Base-by-base conservation (phyloP, 2,113 vertebrate genomes). In the Pelobates fuscus region DNA sequence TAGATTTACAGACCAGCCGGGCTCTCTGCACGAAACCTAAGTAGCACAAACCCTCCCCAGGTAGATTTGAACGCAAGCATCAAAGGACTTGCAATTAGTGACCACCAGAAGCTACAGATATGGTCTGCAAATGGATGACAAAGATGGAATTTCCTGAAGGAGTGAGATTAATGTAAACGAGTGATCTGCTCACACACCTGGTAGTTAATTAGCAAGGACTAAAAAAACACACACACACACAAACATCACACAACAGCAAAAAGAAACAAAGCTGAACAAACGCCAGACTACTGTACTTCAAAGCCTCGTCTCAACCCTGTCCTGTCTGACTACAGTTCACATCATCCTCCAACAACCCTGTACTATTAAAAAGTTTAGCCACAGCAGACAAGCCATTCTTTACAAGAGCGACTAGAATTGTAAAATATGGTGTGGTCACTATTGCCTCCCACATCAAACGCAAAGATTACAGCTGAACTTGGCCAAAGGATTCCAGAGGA, bases 71-170 rank as follows among this genome's bases (percentile, higher is more conserved):
- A 65, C 32, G 23, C 2, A 30, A 14, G 55, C 55, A 68, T 60
- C 64, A 77, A 77, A 68, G 73, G 57, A 5, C 12, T 49, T 29
- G 52, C 26, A 67, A 67, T 46, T 52, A 76, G 64, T 24, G 55
- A 71, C 64, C 71, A 41, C 30, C 32, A 46, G 54, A 52, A 66
- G 65, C 58, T 41, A 46, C 6, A 77, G 43, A 52, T 21, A 64
- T n/a, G 23, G 30, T 59, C 30, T 37, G n/a, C 67, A 77, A 25
- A 57, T 62, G 29, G 57, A 25, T 58, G 43, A 14, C 59, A 66
- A 49, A 55, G 23, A 71, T 26, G 60, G 11, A 4, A 76, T 44
- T 49, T 70, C 59, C 58, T 60, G 44, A 37, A 7, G 64, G 20
- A 49, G 25, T 12, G 24, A n/a, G 44, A 67, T 24, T 0, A 26